These are phyloP conservation scores for Timandra comae DNA, from an alignment of 2,888 invertebrate genomes.

Conservation along the genomic window DNA sequence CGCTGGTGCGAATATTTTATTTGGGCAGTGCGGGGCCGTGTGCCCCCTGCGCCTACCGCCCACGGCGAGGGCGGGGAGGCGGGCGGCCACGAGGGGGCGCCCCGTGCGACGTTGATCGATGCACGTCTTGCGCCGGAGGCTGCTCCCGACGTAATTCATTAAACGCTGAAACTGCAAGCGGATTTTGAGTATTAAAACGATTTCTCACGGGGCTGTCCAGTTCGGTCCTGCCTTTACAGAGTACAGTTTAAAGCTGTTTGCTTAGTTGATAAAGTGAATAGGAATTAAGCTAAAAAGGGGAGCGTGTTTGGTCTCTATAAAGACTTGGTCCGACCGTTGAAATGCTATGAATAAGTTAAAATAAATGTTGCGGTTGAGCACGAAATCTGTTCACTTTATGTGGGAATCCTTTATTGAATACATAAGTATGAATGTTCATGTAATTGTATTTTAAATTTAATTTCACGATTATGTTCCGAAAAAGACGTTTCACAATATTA, in stretches of 20 bases:
- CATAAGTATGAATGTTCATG: not conserved
- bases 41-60: slow-evolving; percentile 57
- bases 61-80: slow-evolving; percentile 27
- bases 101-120: slow-evolving; percentile 79
- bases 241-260: slow-evolving; percentile 46
- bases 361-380: slow-evolving; percentile 24
- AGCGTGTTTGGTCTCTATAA: slow-evolving; percentile 27
- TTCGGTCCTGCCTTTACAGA: slow-evolving; percentile 52
- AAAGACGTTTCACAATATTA: too few relatives aligned
- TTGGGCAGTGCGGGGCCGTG: slow-evolving; percentile 65
- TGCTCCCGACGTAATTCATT: slow-evolving; percentile 77
- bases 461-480: too few relatives aligned
- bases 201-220: slow-evolving; percentile 72
- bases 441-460: too few relatives aligned
- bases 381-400: slow-evolving; percentile 25
- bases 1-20: slow-evolving; percentile 66
- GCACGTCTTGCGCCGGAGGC: slow-evolving; percentile 80
- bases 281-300: slow-evolving; percentile 49
- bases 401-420: slow-evolving; percentile 11
- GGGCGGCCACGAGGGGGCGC: slow-evolving; percentile 26
- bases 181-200: slow-evolving; percentile 76
- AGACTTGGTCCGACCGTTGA: slow-evolving; percentile 22
- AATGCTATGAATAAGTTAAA: slow-evolving; percentile 32
- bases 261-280: slow-evolving; percentile 55
- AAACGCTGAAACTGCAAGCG: slow-evolving; percentile 75